These are phyloP conservation scores for Propithecus perrieri DNA, from an alignment of 2,797 vertebrate species.

Conservation along the genomic window DNA sequence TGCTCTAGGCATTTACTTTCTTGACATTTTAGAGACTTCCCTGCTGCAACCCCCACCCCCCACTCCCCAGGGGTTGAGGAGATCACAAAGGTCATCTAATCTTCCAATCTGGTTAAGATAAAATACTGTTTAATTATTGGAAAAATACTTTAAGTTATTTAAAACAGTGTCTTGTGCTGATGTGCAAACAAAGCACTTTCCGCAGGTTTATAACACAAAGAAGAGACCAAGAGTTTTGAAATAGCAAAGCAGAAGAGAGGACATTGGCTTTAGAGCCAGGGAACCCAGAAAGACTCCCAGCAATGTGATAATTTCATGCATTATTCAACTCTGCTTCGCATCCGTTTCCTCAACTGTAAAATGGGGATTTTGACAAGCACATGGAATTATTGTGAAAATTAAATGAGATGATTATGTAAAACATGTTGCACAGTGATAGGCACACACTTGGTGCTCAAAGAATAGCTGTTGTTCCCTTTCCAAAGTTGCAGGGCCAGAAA, in stretches of 20 bases:
- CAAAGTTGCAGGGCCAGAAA: not conserved
- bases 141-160: not conserved
- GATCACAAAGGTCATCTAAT: not conserved
- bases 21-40: not conserved
- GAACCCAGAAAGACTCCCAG: not conserved
- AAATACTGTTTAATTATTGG: not conserved
- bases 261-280: no score
- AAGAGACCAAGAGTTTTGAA: not conserved
- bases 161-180: not conserved
- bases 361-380: not conserved
- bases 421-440: not conserved
- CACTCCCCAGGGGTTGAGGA: not conserved
- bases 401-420: not conserved
- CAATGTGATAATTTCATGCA: not conserved
- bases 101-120: not conserved
- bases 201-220: not conserved
- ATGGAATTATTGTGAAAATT: not conserved
- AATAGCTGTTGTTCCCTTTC: not conserved
- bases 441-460: not conserved
- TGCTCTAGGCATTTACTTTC: not conserved
- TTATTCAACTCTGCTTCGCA: not conserved
- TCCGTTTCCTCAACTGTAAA: not conserved
- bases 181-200: not conserved
- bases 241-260: not conserved
- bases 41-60: accelerated